Base-by-base conservation (phyloP, 2,113 vertebrate species). In the Lucifuga dentata region DNA sequence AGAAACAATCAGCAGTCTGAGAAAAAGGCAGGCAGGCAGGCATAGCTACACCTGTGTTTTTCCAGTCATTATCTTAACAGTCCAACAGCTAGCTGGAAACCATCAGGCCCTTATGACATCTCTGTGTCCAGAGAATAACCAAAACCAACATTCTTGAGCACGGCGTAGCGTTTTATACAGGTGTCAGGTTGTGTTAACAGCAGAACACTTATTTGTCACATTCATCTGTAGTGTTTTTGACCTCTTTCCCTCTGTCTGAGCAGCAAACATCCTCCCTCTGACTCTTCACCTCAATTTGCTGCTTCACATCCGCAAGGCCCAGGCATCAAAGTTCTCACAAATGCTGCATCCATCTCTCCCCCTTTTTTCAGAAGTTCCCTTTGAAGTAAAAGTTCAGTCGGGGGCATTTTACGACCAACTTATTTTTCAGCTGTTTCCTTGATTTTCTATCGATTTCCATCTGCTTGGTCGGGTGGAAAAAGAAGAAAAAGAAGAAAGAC, bases 311-410 rank as follows among this genome's bases (percentile, higher is more conserved):
- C 80, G 65, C 46, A 41, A 75, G 51, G 58, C 60, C 49, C 5
- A 2, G 41, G 68, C 83, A 80, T 92, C 87, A 86, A 89, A 86
- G 88, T 81, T 72, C 67, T 39, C 43, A 65, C 39, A 51, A 76
- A 43, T 40, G 45, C 51, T 52, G 24, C 16, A 32, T 65, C 71
- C 32, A 43, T 56, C 73, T 50, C 11, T 40, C 43, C 39, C 50
- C 50, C 24, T 38, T 46, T 85, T 85, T 29, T 85, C 76, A 75
- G 79, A 89, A 86, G 79, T 81, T 85, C 72, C 63, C 72, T 91
- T 92, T 91, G 89, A 93, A 90, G 87, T 90, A 85, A 91, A 91
- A 91, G 89, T 92, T 92, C 88, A 89, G 78, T 57, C 61, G 44
- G 66, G 74, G 88, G 80, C 85, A 81, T 90, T 91, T 92, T 62